Evolutionary conservation across 30 jellyfish, hydroid and myxozoan genomes (phyloP).

Genomic region (Cassiopea andromeda): DNA sequence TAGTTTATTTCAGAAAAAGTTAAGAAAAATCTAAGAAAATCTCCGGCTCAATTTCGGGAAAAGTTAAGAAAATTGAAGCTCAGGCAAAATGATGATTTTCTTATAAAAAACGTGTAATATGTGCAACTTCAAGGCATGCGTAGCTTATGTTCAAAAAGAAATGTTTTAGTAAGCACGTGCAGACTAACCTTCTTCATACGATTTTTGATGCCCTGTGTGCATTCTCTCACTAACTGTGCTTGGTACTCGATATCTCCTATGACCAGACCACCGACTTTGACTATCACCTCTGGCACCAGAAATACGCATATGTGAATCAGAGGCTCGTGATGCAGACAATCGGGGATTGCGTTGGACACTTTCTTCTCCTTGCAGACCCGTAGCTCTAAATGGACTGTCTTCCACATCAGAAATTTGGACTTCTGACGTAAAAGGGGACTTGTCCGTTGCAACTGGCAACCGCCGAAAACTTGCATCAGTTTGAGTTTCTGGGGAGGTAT

Average conservation of each 20-base stretch:
- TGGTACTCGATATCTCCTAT: not conserved
- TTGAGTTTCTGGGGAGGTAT: conserved; percentile 47
- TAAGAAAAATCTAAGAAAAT: too few relatives aligned
- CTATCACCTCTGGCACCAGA: not conserved
- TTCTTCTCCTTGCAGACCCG: not conserved
- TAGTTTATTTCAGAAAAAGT: too few relatives aligned
- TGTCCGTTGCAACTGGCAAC: conserved; percentile 26
- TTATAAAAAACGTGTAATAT: too few relatives aligned
- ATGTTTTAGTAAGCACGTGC: too few relatives aligned
- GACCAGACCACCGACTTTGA: conserved; percentile 9
- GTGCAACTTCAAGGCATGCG: too few relatives aligned
- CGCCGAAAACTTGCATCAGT: conserved; percentile 54
- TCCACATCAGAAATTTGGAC: not conserved
- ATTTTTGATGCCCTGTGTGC: not conserved
- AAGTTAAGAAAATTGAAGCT: too few relatives aligned
- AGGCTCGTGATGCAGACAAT: conserved; percentile 4
- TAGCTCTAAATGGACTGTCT: conserved; percentile 6
- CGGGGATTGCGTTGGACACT: conserved; percentile 12
- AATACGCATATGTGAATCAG: conserved; percentile 2
- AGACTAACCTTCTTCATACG: not conserved
- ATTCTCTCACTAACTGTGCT: not conserved
- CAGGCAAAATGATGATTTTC: too few relatives aligned
- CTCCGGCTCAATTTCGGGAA: too few relatives aligned
- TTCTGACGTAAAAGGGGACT: conserved; percentile 3
- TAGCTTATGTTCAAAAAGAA: too few relatives aligned